Conservation (phyloP, 2,113 vertebrate genomes). For the Forbesichthys papilliferus region DNA sequence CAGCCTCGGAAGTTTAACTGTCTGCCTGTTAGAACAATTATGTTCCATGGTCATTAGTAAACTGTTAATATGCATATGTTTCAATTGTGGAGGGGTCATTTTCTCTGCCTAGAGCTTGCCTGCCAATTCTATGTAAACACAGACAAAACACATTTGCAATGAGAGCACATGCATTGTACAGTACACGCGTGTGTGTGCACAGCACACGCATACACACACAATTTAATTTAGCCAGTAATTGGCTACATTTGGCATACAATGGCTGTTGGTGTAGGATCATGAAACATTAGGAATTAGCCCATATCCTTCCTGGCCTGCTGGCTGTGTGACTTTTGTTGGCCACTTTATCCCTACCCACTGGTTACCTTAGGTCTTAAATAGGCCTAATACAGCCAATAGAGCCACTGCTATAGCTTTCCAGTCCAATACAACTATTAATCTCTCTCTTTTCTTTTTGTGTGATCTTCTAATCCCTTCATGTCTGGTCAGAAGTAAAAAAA, state of each 20-base stretch:
- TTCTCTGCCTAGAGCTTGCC: constrained; percentile 5
- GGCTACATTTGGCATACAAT: constrained; percentile 60
- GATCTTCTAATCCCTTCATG: constrained; percentile 8
- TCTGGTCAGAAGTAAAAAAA: constrained; percentile 45
- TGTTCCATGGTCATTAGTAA: constrained; percentile 50
- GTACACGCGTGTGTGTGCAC: constrained; percentile 11
- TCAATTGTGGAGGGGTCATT: constrained; percentile 35
- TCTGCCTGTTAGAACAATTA: constrained; percentile 39
- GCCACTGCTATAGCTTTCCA: constrained; percentile 26
- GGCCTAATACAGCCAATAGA: constrained; percentile 15
- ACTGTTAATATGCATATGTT: constrained; percentile 28
- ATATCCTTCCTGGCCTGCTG: constrained; percentile 33
- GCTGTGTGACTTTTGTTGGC: constrained; percentile 40
- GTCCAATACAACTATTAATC: constrained; percentile 46
- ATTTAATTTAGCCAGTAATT: constrained; percentile 53
- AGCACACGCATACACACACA: constrained; percentile 22
- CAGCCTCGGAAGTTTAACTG: constrained; percentile 34
- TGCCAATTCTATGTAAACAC: not conserved
- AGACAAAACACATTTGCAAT: not conserved
- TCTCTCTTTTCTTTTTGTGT: constrained; percentile 10
- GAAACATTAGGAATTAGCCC: constrained; percentile 58
- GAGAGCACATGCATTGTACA: not conserved
- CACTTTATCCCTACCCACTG: constrained; percentile 39
- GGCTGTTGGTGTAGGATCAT: constrained; percentile 56
- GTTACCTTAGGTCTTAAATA: constrained; percentile 32